Evolutionary conservation across 2,797 vertebrate species (phyloP).

Genomic region (Pseudochromis fuscus): DNA sequence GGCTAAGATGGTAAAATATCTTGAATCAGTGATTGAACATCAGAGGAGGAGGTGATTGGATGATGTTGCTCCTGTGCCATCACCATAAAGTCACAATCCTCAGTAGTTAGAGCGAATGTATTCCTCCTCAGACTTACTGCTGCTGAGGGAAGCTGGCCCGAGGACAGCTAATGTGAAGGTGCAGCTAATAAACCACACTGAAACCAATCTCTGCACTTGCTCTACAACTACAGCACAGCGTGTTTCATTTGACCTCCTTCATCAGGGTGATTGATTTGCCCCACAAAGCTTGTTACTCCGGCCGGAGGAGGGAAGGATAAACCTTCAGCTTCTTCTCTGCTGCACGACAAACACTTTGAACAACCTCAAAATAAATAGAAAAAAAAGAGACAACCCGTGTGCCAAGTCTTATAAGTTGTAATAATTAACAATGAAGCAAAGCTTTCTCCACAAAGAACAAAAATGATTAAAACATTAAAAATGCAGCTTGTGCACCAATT

Average conservation of each 20-base stretch:
- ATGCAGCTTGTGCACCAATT: too few relatives aligned
- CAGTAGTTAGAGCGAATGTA: not conserved
- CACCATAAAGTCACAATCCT: not conserved
- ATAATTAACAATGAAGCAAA: too few relatives aligned
- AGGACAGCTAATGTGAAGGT: slow-evolving; percentile 13
- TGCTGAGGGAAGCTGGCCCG: slow-evolving; percentile 4
- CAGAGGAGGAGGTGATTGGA: not conserved
- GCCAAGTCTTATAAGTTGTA: too few relatives aligned
- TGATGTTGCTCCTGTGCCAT: not conserved
- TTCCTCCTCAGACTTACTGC: not conserved
- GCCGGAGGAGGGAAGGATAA: slow-evolving; percentile 16
- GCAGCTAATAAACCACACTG: slow-evolving; percentile 41
- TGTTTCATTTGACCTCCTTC: slow-evolving; percentile 56
- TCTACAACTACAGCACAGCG: slow-evolving; percentile 23
- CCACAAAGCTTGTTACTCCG: slow-evolving; percentile 35
- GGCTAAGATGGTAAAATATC: too few relatives aligned
- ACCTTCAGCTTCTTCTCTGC: slow-evolving; percentile 4
- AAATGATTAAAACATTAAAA: too few relatives aligned
- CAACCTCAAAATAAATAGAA: not conserved
- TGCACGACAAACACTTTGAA: not conserved
- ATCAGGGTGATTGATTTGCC: slow-evolving; percentile 51
- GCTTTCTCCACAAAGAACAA: too few relatives aligned
- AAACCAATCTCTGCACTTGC: slow-evolving; percentile 30
- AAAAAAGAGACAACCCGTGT: too few relatives aligned
- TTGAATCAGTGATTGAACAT: too few relatives aligned